Conservation (phyloP, 1,140 invertebrate genomes). For the Sminthurinus signatus region DNA sequence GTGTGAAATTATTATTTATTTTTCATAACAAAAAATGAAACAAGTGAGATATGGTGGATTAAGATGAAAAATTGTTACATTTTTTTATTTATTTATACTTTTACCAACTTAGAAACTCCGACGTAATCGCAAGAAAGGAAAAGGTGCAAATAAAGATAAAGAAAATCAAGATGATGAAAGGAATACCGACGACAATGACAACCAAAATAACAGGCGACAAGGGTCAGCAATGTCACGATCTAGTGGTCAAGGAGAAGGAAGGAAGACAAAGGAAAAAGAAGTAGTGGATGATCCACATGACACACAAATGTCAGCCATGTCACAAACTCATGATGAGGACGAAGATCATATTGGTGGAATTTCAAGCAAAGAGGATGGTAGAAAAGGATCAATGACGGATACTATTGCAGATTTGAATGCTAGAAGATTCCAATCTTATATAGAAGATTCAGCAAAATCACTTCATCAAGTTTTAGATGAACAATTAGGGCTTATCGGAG, state of each 20-base stretch:
- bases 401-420: neutral
- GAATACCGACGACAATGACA: too few relatives aligned
- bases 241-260: neutral
- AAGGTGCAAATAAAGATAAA: too few relatives aligned
- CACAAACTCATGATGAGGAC: neutral
- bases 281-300: constrained; percentile 24
- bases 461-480: constrained; percentile 27
- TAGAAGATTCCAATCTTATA: neutral
- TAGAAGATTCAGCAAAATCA: constrained; percentile 8
- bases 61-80: too few relatives aligned
- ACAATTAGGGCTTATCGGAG: constrained; percentile 10
- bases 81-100: too few relatives aligned
- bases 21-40: too few relatives aligned
- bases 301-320: constrained; percentile 26
- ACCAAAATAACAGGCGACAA: too few relatives aligned
- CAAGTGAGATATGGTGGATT: too few relatives aligned
- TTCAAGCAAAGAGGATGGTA: neutral
- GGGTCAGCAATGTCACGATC: neutral
- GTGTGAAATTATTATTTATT: too few relatives aligned
- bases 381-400: neutral
- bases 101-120: too few relatives aligned
- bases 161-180: too few relatives aligned
- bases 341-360: neutral
- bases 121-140: too few relatives aligned
- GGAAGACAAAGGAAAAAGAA: constrained; percentile 12